A percentile compares a stretch with the other conserved stretches of the same genome.
These are phyloP conservation scores for Monoplex corrugatus DNA, from an alignment of 2,888 invertebrate species.

Conservation along the genomic window DNA sequence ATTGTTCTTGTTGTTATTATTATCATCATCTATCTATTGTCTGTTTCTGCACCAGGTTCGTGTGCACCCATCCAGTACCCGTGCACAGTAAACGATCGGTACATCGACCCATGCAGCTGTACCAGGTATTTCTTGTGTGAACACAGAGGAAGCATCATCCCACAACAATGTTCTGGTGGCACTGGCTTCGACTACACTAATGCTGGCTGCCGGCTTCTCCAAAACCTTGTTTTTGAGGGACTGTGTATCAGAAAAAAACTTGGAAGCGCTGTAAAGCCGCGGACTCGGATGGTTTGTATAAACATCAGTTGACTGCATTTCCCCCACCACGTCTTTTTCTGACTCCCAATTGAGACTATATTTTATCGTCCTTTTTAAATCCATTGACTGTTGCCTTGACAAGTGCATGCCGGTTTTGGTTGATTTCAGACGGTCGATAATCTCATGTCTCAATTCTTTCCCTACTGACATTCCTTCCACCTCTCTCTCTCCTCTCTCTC, in stretches of 20 bases:
- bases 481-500: no score
- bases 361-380: no score
- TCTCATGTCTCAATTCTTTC: no score
- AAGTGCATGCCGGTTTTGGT: no score
- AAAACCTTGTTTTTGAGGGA: background rate
- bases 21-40: background rate
- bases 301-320: no score
- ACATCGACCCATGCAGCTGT: slow-evolving; percentile 21
- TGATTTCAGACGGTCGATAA: no score
- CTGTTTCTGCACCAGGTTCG: background rate
- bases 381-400: no score
- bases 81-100: background rate
- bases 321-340: no score
- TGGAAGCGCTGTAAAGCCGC: slow-evolving; percentile 13
- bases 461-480: no score
- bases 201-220: background rate
- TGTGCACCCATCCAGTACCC: background rate
- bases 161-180: background rate
- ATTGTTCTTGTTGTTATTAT: background rate
- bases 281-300: background rate
- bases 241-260: background rate
- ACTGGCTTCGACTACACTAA: background rate
- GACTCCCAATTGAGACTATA: no score
- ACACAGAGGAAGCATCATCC: background rate
- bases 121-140: background rate